phyloP scores from a whole-genome alignment of 2,113 vertebrate genomes.

The Pituophis catenifer region DNA sequence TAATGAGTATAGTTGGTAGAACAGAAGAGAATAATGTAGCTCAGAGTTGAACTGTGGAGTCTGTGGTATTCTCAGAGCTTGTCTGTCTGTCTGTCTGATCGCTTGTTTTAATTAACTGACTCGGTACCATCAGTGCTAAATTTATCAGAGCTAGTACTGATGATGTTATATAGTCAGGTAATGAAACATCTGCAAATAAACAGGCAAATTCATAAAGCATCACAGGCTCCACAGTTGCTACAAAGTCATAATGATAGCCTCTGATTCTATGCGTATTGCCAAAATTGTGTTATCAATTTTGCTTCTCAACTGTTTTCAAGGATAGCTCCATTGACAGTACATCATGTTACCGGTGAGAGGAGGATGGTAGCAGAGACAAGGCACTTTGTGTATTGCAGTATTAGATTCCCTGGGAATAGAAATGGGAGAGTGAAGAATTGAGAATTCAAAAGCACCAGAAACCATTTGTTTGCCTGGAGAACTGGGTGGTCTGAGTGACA shows the following conservation, averaged over 20 bases:
- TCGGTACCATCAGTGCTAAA: not conserved
- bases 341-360: not conserved
- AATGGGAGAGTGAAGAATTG: not conserved
- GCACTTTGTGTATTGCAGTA: not conserved
- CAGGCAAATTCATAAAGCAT: not conserved
- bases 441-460: not conserved
- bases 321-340: not conserved
- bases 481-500: slow-evolving; percentile 52
- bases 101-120: not conserved
- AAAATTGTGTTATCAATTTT: not conserved
- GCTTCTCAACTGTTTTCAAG: not conserved
- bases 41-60: not conserved
- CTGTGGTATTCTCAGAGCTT: not conserved
- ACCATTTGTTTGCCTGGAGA: slow-evolving; percentile 10
- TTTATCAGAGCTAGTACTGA: not conserved
- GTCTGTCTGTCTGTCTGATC: not conserved
- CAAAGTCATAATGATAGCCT: not conserved
- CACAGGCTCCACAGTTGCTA: not conserved
- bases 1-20: not conserved
- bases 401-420: not conserved
- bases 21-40: not conserved
- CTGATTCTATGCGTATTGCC: not conserved
- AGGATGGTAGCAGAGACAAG: not conserved
- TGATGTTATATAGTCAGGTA: not conserved
- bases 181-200: not conserved